phyloP scores from a whole-genome alignment of 1,140 invertebrate species.

The Magallana gigas region DNA sequence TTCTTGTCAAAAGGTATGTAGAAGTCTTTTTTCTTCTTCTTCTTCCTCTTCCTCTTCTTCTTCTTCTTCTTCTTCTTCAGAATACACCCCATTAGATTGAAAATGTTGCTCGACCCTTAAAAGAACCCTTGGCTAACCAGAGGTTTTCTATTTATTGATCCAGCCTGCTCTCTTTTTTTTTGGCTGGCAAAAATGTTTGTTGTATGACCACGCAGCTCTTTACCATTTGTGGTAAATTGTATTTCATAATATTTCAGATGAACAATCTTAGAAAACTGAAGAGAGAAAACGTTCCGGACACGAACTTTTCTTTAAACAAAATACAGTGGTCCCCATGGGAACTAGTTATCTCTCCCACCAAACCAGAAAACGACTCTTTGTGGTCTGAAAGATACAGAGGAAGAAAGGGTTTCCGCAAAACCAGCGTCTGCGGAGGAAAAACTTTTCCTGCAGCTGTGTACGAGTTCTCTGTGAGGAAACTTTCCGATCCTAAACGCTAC shows the following conservation, averaged over 20 bases:
- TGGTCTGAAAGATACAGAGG: constrained; percentile 43
- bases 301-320: constrained; percentile 57
- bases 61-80: no score
- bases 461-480: constrained; percentile 58
- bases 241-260: constrained; percentile 22
- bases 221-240: no score
- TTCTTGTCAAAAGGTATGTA: constrained; percentile 4
- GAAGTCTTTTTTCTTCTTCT: not conserved
- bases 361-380: not conserved
- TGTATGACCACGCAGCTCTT: no score
- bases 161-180: no score
- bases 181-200: no score
- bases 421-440: constrained; percentile 43
- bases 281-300: constrained; percentile 57
- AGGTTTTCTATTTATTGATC: no score
- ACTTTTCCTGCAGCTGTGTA: constrained; percentile 46
- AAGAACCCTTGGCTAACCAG: no score
- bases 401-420: constrained; percentile 41
- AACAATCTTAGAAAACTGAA: constrained; percentile 29
- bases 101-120: no score
- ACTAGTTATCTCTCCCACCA: constrained; percentile 38
- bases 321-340: constrained; percentile 58
- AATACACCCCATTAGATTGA: no score
- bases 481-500: constrained; percentile 44
- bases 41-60: no score